Base-by-base conservation (phyloP, 2,888 invertebrate species). In the Standfussiana lucernea region DNA sequence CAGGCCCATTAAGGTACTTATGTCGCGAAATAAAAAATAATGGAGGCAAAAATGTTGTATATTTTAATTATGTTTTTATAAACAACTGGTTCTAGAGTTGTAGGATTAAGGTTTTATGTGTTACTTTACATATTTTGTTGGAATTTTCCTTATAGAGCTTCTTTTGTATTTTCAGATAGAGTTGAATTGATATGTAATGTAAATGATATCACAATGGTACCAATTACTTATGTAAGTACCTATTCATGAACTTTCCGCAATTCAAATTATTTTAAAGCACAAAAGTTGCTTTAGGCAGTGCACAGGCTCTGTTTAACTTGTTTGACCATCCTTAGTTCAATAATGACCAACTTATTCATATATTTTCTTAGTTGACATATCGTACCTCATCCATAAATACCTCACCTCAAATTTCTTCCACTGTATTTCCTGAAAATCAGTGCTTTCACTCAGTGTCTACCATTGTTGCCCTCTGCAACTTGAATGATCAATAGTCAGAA, bases 21-120 rank as follows among this genome's bases (percentile, higher is more conserved):
- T 15, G 50, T 50, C 59, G 61, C 59, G 35, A 72, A 84, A 71
- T 71, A 50, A 79, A 68, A 84, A 79, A 79, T 13, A 53, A 62
- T 40, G n/a, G 13, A 56, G 32, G 28, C 73, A 72, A 72, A 59
- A 66, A 50, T 59, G 28, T 74, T 77, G 37, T 47, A 77, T 71
- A 72, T 77, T 82, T 65, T 24, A 77, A 69, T 72, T 13, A 53
- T 13, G 53, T 74, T 85, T 72, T 82, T 72, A 62, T 64, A 7
- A 67, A 68, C 15, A 77, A 83, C 85, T 59, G 53, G 82, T 84
- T 70, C 28, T 75, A 40, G 11, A 61, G 40, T 53, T 59, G 56
- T 62, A 56, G 69, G 81, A 70, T 28, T 83, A 59, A 79, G 66
- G 65, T 62, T 70, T 79, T 47, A 69, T 72, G 18, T 67, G 37